Conservation (phyloP, 2,113 vertebrate genomes). For the Telmatochromis brachygnathus region DNA sequence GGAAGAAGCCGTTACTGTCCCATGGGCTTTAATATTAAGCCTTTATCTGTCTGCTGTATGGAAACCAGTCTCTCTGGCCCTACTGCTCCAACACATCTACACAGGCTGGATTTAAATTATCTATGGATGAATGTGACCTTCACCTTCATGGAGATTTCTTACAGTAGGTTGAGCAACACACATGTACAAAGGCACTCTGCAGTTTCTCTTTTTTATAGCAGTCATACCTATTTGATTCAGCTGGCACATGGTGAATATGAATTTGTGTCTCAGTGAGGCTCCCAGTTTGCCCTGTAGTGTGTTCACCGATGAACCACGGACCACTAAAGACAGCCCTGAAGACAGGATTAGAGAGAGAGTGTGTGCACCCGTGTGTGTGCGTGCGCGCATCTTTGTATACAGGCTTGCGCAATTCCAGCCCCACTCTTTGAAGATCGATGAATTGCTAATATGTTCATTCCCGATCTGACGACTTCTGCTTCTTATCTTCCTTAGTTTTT, state of each 20-base stretch:
- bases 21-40: constrained; percentile 16
- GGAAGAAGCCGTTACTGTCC: constrained; percentile 53
- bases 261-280: background rate
- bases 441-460: constrained; percentile 56
- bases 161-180: background rate
- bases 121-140: background rate
- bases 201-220: background rate
- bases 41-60: constrained; percentile 55
- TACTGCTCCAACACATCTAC: background rate
- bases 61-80: constrained; percentile 32
- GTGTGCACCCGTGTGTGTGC: background rate
- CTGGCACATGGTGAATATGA: background rate
- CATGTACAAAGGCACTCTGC: background rate
- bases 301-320: constrained; percentile 2
- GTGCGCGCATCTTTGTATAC: background rate
- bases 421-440: constrained; percentile 50
- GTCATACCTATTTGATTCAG: background rate
- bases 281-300: background rate
- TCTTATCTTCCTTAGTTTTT: background rate
- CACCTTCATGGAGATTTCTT: background rate
- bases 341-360: background rate
- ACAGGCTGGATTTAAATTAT: background rate
- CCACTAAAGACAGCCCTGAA: background rate
- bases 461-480: background rate
- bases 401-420: constrained; percentile 9